Conservation (phyloP, 2,888 invertebrate species). For the Nomada ruficornis region DNA sequence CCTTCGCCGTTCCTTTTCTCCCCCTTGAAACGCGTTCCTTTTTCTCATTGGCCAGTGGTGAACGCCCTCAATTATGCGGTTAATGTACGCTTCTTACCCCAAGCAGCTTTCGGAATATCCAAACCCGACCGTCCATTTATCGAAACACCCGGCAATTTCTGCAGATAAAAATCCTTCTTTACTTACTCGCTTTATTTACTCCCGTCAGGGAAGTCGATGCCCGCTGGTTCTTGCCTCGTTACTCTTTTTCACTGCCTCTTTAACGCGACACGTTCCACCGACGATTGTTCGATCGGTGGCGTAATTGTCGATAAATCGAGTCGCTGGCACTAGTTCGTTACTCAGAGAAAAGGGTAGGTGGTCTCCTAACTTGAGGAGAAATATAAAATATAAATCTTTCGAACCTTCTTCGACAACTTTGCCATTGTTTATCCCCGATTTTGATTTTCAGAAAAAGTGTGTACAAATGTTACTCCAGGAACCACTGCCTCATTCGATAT, state of each 20-base stretch:
- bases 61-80: conserved; percentile 24
- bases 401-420: too few relatives aligned
- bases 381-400: too few relatives aligned
- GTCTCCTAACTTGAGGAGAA: background rate
- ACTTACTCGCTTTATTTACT: conserved; percentile 40
- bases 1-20: background rate
- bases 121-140: background rate
- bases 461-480: too few relatives aligned
- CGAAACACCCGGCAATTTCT: background rate
- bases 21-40: background rate
- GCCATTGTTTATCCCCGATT: too few relatives aligned
- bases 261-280: background rate
- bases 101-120: conserved; percentile 6
- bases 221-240: background rate
- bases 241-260: background rate
- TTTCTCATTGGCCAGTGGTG: background rate
- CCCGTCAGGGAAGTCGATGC: background rate
- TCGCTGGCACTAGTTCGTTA: background rate
- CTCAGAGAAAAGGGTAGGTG: background rate
- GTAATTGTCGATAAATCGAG: conserved; percentile 1
- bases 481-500: background rate
- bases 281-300: background rate
- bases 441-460: too few relatives aligned
- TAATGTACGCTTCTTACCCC: conserved; percentile 5
- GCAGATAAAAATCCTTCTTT: conserved; percentile 34